A percentile compares a stretch with the other conserved stretches of the same genome.
phyloP scores from a whole-genome alignment of 2,113 vertebrate species.

The Etheostoma cragini region DNA sequence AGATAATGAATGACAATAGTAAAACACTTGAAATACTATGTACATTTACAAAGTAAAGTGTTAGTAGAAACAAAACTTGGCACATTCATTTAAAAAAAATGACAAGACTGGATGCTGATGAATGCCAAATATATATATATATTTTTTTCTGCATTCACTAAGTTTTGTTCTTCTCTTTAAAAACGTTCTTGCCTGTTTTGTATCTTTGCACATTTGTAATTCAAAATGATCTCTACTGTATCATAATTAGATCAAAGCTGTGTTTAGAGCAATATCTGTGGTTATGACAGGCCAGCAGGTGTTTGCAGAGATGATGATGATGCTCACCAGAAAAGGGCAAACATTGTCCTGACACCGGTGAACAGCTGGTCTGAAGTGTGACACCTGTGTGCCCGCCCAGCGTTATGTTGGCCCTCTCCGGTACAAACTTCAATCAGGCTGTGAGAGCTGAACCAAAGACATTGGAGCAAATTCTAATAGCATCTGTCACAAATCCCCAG shows the following conservation, averaged over 20 bases:
- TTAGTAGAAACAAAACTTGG: neutral
- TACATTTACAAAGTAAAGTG: neutral
- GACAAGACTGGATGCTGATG: neutral
- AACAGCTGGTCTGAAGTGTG: conserved; percentile 74
- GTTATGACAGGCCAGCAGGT: conserved; percentile 78
- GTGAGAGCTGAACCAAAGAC: conserved; percentile 51
- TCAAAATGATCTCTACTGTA: conserved; percentile 23
- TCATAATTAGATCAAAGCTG: conserved; percentile 63
- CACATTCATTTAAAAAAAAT: neutral
- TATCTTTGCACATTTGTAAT: conserved; percentile 11
- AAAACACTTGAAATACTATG: neutral
- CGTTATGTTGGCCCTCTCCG: conserved; percentile 46
- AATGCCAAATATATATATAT: neutral
- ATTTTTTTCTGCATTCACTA: neutral
- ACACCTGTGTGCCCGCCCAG: conserved; percentile 68
- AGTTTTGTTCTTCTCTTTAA: neutral
- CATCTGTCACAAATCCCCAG: conserved; percentile 69
- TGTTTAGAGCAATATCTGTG: conserved; percentile 42
- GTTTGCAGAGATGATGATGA: conserved; percentile 70
- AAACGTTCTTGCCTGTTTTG: neutral
- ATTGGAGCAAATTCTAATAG: conserved; percentile 50
- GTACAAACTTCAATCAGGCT: conserved; percentile 75
- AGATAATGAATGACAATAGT: neutral
- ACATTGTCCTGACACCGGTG: conserved; percentile 73
- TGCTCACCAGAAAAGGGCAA: conserved; percentile 73